Conservation (phyloP, 1,140 invertebrate genomes). For the Homarus americanus region DNA sequence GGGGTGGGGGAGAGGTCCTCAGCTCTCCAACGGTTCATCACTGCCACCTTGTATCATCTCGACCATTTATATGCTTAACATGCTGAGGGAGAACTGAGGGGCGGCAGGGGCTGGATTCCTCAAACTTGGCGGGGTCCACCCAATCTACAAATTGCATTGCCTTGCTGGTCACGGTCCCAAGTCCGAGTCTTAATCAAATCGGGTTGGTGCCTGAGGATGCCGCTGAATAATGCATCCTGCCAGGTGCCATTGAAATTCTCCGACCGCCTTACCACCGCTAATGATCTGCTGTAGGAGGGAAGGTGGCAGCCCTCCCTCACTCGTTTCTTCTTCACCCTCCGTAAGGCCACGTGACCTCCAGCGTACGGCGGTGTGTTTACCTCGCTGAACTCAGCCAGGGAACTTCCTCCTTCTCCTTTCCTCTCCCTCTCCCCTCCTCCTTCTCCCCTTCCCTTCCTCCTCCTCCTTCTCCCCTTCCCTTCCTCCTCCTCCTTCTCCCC, state of each 20-base stretch:
- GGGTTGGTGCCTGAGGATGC: constrained; percentile 60
- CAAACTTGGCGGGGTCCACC: constrained; percentile 36
- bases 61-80: constrained; percentile 48
- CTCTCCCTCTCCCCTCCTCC: no score
- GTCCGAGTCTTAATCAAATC: constrained; percentile 70
- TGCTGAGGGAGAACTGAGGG: not conserved
- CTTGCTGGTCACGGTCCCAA: constrained; percentile 59
- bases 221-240: constrained; percentile 65
- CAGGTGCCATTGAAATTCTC: constrained; percentile 63
- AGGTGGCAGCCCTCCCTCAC: not conserved
- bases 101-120: constrained; percentile 1
- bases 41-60: constrained; percentile 46
- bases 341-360: not conserved
- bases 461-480: no score
- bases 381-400: no score
- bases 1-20: no score
- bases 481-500: no score
- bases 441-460: no score
- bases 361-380: no score
- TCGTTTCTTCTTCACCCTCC: not conserved
- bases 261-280: constrained; percentile 41
- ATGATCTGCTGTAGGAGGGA: constrained; percentile 46
- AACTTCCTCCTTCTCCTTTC: no score
- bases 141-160: constrained; percentile 63
- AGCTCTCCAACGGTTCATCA: constrained; percentile 45